These are phyloP conservation scores for Pandemis heparana DNA, from an alignment of 2,888 invertebrate species.

Conservation along the genomic window DNA sequence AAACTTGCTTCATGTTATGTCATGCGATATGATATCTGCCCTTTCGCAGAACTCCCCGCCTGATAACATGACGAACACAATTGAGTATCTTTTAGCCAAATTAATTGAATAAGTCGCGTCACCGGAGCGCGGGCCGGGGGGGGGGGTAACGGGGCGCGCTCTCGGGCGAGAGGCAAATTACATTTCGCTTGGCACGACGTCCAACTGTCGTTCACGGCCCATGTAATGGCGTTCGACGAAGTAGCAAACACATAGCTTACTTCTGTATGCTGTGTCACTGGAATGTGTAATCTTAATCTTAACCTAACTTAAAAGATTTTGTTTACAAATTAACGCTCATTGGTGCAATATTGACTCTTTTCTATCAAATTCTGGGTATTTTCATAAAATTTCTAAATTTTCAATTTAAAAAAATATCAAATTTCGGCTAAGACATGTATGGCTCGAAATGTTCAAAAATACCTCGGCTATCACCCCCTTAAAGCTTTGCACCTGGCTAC, in stretches of 20 bases:
- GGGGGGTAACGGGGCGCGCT: not conserved
- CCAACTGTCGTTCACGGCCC: not conserved
- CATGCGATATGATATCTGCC: slow-evolving; percentile 27
- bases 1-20: slow-evolving; percentile 33
- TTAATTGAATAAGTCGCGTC: slow-evolving; percentile 13
- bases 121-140: not conserved
- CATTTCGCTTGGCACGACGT: not conserved
- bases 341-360: no score
- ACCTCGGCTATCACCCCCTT: no score
- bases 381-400: no score
- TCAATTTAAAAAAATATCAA: no score
- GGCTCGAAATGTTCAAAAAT: no score
- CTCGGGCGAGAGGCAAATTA: not conserved
- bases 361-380: no score
- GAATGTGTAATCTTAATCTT: no score
- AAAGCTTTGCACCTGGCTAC: no score
- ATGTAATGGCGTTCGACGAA: not conserved
- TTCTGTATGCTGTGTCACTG: not conserved
- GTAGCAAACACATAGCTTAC: not conserved
- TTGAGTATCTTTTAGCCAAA: slow-evolving; percentile 21
- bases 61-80: slow-evolving; percentile 13
- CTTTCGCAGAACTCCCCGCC: slow-evolving; percentile 8
- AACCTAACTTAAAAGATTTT: no score
- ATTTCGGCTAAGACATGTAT: no score
- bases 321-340: no score